Base-by-base conservation (phyloP, 2,113 vertebrate species). In the Cololabis saira region DNA sequence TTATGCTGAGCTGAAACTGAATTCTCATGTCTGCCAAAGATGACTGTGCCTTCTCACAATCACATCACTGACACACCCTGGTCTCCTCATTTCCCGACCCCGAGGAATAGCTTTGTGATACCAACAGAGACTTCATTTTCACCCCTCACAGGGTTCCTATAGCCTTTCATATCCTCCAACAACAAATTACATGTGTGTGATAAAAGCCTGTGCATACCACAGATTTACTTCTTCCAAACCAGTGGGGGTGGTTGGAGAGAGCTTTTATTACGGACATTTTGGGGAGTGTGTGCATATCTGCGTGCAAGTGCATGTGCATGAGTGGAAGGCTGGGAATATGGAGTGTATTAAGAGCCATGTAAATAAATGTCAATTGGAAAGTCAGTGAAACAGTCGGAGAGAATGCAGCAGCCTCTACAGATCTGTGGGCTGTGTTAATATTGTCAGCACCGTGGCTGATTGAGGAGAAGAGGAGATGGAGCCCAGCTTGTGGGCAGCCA, bases 401-500 rank as follows among this genome's bases (percentile, higher is more conserved):
- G 77, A 78, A 81, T 33, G 75, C 64, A 63, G 81, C 81, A 59
- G 74, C 21, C 66, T 60, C 75, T 84, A 71, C 73, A 71, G 82
- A 83, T 82, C 78, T 74, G 82, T 78, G 71, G 78, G 65, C 72
- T 77, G 76, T 70, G 87, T 87, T 90, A 84, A 87, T 89, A 76
- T 76, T 90, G 85, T 89, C 85, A 86, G 85, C 82, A 72, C 80
- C 73, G 80, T 82, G 80, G 74, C 81, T 87, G 85, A 90, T 84
- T 86, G 85, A 86, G 82, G 82, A 86, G 76, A 73, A 81, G 79
- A 84, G 54, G 82, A 87, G 84, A 87, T 66, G 81, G 86, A 86
- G 82, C 82, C 78, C 87, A 86, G 89, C 87, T 81, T 88, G 89
- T 80, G 86, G 83, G 83, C 83, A 91, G 82, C 82, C 90, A 90